Evolutionary conservation across 2,113 vertebrate species (phyloP), one percentile per base, ranked within the genome.

Genomic region (Corydoras sp.): DNA sequence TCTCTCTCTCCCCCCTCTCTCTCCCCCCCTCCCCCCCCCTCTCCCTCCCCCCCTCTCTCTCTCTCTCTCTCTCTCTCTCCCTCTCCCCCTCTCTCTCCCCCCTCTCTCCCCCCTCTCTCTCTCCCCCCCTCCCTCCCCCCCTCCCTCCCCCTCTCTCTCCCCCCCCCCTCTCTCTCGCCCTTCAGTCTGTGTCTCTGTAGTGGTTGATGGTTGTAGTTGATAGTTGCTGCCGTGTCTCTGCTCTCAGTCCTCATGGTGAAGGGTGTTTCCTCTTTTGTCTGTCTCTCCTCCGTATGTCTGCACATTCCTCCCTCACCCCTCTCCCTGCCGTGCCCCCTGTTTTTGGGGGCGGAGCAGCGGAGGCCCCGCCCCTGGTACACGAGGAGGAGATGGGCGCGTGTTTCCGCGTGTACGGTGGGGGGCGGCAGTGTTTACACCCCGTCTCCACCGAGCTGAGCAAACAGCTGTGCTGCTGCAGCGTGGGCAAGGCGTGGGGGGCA

Each of bases 391-490:
- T 96, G 75, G 97, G 95, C 65, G 91, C 93, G 80, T 99, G 97
- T 88, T 99, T 95, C 89, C 95, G 95, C 54, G 91, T 96, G 86
- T 92, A 98, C 78, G 92, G 92, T 84, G 86, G 93, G 71, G 93
- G 92, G 83, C 94, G 89, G 83, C 94, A 96, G 56, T 99, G 97
- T 82, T 91, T 96, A 90, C 95, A 98, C 87, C 97, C 96, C 64
- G 92, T 99, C 71, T 94, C 96, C 86, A 92, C 94, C 24, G 94
- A 96, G 81, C 93, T 99, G 87, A 98, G 92, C 89, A 96, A 92
- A 87, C 95, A 97, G 91, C 92, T 99, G 76, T 99, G 97, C 88
- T 99, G 97, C 89, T 98, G 97, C 91, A 98, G 94, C 68, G 97
- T 99, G 88, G 97, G 97, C 85, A 98, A 98, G 83, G 97, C 96